These are phyloP conservation scores for Digitonthophagus gazella DNA, from an alignment of 2,888 invertebrate species.

Conservation along the genomic window DNA sequence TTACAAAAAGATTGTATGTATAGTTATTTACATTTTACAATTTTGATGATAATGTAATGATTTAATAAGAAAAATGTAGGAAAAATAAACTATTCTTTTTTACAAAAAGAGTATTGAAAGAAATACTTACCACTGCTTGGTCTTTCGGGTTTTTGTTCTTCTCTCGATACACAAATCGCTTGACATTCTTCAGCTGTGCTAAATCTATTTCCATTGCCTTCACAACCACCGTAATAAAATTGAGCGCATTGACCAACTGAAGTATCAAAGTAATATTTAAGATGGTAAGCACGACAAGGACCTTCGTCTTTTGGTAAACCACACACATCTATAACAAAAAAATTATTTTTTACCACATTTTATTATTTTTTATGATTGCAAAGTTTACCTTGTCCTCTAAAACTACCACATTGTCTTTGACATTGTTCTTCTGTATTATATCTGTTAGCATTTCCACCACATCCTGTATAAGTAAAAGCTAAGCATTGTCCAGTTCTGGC, in stretches of 20 bases:
- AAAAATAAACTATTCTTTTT: too few relatives aligned
- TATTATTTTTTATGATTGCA: neutral
- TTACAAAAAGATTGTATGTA: too few relatives aligned
- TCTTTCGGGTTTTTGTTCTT: constrained; percentile 53
- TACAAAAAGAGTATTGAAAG: too few relatives aligned
- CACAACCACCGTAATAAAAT: constrained; percentile 80
- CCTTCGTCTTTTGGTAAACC: constrained; percentile 65
- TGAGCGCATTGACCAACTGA: constrained; percentile 60
- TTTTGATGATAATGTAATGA: too few relatives aligned
- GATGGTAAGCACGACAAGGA: constrained; percentile 64
- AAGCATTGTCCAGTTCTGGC: constrained; percentile 56
- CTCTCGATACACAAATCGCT: constrained; percentile 63
- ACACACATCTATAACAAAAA: constrained; percentile 65
- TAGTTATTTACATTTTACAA: too few relatives aligned
- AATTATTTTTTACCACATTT: constrained; percentile 21
- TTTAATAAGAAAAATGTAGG: too few relatives aligned
- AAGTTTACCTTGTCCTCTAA: constrained; percentile 65
- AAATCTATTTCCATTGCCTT: constrained; percentile 83
- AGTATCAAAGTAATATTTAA: constrained; percentile 71
- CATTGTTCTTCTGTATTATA: constrained; percentile 75
- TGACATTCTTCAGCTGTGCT: constrained; percentile 72
- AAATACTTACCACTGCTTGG: constrained; percentile 42
- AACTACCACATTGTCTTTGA: constrained; percentile 72
- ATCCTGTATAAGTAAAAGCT: constrained; percentile 68
- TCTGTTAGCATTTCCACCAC: constrained; percentile 72